phyloP scores from a whole-genome alignment of 2,888 invertebrate species.

The Rapana venosa region DNA sequence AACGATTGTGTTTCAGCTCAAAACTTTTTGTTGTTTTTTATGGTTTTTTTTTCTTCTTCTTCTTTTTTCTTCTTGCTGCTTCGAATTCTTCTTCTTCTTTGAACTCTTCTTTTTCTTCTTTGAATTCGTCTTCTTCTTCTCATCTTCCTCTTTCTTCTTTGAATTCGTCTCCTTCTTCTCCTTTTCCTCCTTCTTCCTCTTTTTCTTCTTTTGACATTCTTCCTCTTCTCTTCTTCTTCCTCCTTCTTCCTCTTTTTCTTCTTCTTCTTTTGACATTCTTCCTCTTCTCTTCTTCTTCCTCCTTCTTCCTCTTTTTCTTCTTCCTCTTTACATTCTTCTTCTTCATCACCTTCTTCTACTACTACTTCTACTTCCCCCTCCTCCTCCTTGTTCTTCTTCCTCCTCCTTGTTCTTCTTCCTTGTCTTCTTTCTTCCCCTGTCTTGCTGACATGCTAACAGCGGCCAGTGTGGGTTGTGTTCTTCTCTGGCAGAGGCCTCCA shows the following conservation, averaged over 20 bases:
- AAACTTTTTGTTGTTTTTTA: background rate
- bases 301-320: background rate
- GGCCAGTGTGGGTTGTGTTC: background rate
- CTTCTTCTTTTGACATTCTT: background rate
- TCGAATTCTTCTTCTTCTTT: too few relatives aligned
- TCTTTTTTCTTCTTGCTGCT: background rate
- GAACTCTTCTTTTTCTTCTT: background rate
- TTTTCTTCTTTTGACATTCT: background rate
- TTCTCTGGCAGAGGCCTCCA: slow-evolving; percentile 86
- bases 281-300: too few relatives aligned
- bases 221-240: background rate
- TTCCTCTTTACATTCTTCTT: background rate
- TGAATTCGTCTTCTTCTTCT: background rate
- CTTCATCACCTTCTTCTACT: background rate
- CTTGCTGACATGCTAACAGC: background rate
- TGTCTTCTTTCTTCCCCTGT: background rate
- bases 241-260: background rate
- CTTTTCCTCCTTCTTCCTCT: background rate
- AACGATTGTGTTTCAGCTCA: too few relatives aligned
- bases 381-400: background rate
- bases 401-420: background rate
- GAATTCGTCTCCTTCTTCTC: background rate
- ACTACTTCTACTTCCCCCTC: background rate
- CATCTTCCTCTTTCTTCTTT: background rate
- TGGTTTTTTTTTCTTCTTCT: background rate